Conservation (phyloP, 2,797 vertebrate species). For the Manis pentadactyla region DNA sequence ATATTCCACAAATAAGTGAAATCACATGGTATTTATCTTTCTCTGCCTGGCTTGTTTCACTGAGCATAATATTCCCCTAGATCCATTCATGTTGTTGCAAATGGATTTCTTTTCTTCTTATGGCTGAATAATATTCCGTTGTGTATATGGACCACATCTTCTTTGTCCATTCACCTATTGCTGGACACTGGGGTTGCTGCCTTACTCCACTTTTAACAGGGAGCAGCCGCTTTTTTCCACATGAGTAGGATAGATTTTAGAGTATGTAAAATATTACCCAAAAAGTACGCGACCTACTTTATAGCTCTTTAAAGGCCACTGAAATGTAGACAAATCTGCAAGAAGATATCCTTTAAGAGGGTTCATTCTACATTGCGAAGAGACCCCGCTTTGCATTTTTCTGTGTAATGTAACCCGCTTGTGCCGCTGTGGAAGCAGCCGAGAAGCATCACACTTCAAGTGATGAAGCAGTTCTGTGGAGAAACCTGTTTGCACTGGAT, state of each 20-base stretch:
- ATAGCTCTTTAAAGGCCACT: neutral
- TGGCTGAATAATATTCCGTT: no score
- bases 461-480: constrained; percentile 27
- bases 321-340: neutral
- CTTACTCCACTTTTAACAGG: neutral
- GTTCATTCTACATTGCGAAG: neutral
- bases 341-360: neutral
- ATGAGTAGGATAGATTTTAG: neutral
- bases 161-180: no score
- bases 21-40: no score
- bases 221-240: neutral
- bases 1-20: no score
- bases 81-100: no score
- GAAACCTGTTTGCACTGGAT: neutral
- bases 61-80: no score
- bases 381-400: neutral
- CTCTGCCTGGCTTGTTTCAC: no score
- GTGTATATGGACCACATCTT: no score
- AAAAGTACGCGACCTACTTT: neutral
- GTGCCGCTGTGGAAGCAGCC: neutral
- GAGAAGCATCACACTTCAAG: neutral
- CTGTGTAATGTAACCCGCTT: neutral
- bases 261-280: neutral
- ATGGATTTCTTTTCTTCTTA: no score
- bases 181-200: no score